These are phyloP conservation scores for Scaptomyza hsui DNA, from an alignment of 1,140 invertebrate species.

Conservation along the genomic window DNA sequence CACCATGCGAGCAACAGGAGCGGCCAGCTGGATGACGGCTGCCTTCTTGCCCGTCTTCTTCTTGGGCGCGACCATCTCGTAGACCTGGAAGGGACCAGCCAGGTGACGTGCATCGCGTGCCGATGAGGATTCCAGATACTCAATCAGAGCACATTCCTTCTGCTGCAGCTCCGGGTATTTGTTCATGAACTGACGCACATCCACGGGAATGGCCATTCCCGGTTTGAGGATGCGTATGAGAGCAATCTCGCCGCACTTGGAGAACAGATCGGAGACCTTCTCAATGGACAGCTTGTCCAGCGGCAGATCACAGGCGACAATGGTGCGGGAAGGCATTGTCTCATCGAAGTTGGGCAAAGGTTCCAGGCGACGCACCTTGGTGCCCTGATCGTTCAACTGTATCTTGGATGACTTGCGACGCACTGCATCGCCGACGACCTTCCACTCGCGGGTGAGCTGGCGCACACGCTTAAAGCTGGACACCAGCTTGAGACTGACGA, in stretches of 20 bases:
- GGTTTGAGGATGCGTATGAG: constrained; percentile 93
- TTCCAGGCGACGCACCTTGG: constrained; percentile 93
- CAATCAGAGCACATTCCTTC: constrained; percentile 93
- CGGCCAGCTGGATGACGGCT: constrained; percentile 71
- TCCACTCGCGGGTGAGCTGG: constrained; percentile 96
- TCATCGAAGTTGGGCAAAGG: constrained; percentile 95
- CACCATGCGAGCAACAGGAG: constrained; percentile 79
- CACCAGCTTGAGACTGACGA: constrained; percentile 96
- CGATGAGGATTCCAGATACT: constrained; percentile 94
- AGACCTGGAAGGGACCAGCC: constrained; percentile 76
- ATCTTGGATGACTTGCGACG: constrained; percentile 90
- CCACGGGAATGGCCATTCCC: constrained; percentile 93
- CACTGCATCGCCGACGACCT: constrained; percentile 93
- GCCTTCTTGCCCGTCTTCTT: constrained; percentile 84
- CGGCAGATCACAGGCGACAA: constrained; percentile 94
- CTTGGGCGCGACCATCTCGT: constrained; percentile 83
- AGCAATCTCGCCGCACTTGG: constrained; percentile 93
- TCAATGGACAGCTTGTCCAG: constrained; percentile 93
- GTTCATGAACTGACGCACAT: constrained; percentile 94
- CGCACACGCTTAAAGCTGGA: constrained; percentile 97
- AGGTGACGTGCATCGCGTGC: constrained; percentile 91
- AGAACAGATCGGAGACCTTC: constrained; percentile 94
- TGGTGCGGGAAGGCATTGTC: constrained; percentile 94
- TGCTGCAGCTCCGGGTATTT: constrained; percentile 94
- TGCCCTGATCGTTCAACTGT: constrained; percentile 95